Evolutionary conservation across 2,888 invertebrate species (phyloP).

Genomic region (Belgica antarctica): DNA sequence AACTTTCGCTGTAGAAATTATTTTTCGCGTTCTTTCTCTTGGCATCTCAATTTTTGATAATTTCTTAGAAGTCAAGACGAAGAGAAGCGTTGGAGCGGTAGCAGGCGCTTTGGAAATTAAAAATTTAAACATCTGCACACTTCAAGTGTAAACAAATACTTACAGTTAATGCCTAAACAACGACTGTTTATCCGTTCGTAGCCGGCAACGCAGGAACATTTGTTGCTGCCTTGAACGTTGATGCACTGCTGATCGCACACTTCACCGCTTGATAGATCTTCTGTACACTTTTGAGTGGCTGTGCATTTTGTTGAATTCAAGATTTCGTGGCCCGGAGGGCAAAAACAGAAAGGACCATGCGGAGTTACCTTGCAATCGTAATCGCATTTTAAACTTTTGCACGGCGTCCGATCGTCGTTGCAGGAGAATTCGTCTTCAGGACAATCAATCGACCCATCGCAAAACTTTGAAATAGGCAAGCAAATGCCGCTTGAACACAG

Average conservation of each 20-base stretch:
- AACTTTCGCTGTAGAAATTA: conserved; percentile 64
- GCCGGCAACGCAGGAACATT: conserved; percentile 72
- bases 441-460: conserved; percentile 54
- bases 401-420: conserved; percentile 54
- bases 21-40: conserved; percentile 51
- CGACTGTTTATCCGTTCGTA: conserved; percentile 62
- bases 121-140: conserved; percentile 58
- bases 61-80: conserved; percentile 28
- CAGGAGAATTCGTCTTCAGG: conserved; percentile 54
- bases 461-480: conserved; percentile 54
- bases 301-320: conserved; percentile 62
- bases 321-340: conserved; percentile 64
- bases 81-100: not conserved
- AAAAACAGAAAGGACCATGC: conserved; percentile 72
- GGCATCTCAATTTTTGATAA: conserved; percentile 19
- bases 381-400: conserved; percentile 60
- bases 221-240: conserved; percentile 66
- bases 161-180: conserved; percentile 73
- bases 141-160: conserved; percentile 65
- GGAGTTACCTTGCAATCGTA: conserved; percentile 70
- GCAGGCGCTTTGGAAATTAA: not conserved
- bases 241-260: conserved; percentile 72
- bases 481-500: conserved; percentile 60
- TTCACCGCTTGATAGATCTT: conserved; percentile 56
- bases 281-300: not conserved